Conservation (phyloP, 1,140 invertebrate species). For the Drosophila busckii region DNA sequence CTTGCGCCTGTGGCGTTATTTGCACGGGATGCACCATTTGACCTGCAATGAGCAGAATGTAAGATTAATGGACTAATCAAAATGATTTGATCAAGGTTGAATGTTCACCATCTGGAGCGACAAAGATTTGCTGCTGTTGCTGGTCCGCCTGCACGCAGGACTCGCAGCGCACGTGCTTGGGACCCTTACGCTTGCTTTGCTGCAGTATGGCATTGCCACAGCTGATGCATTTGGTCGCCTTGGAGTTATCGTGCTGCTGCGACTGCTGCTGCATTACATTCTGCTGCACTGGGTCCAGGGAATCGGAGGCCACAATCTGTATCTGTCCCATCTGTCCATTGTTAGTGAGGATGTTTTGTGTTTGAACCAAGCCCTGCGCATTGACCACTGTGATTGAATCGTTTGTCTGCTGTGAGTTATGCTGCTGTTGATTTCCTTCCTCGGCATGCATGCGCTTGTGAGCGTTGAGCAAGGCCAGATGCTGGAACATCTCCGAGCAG, state of each 20-base stretch:
- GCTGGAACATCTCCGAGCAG: slow-evolving; percentile 89
- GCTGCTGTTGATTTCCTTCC: slow-evolving; percentile 62
- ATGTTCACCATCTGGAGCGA: slow-evolving; percentile 82
- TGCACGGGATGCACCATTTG: slow-evolving; percentile 70
- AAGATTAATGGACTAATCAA: not conserved
- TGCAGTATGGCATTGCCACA: slow-evolving; percentile 81
- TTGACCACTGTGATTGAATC: slow-evolving; percentile 68
- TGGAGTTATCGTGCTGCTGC: slow-evolving; percentile 53
- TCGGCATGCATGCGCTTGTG: slow-evolving; percentile 89
- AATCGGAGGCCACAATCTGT: slow-evolving; percentile 83
- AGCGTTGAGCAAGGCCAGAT: slow-evolving; percentile 87
- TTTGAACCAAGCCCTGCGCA: slow-evolving; percentile 79
- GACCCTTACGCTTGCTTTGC: slow-evolving; percentile 81
- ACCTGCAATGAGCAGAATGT: slow-evolving; percentile 11
- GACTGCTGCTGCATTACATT: slow-evolving; percentile 69
- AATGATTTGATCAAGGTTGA: slow-evolving; percentile 70
- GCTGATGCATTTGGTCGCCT: slow-evolving; percentile 79
- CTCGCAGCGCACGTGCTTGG: slow-evolving; percentile 82
- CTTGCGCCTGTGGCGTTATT: slow-evolving; percentile 68
- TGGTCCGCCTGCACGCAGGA: slow-evolving; percentile 81
- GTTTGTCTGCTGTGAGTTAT: slow-evolving; percentile 44
- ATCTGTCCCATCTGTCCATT: slow-evolving; percentile 80
- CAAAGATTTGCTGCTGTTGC: slow-evolving; percentile 81
- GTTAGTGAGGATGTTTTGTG: slow-evolving; percentile 78
- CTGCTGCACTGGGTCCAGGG: slow-evolving; percentile 70